Base-by-base conservation (phyloP, 2,113 vertebrate species). In the Corynorhinus townsendii region DNA sequence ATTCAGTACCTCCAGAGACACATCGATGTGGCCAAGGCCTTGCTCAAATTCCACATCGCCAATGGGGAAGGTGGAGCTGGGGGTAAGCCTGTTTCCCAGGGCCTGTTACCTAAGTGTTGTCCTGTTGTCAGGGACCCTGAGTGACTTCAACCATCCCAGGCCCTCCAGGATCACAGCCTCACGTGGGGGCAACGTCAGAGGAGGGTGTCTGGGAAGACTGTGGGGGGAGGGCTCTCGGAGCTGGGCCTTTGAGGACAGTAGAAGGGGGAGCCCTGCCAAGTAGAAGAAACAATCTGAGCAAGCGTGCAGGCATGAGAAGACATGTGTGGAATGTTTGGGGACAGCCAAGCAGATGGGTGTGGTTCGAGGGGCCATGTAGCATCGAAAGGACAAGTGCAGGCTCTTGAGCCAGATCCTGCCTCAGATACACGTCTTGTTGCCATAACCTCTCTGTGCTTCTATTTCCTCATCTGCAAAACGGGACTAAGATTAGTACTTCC, bases 1-100 rank as follows among this genome's bases (percentile, higher is more conserved):
- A 98, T 98, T 43, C 95, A 97, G 19, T 94, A 97, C 81, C 96
- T 98, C 22, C 97, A 98, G 90, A 90, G 76, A 24, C 94, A 43
- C 91, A 97, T 97, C 12, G 33, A 92, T 38, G 95, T 79, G 35
- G 81, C 83, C 94, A 95, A 80, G 85, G 68, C 97, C 4, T 49
- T 97, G 64, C 96, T 98, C 38, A 66, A 33, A 19, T 20, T 79
- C 47, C 82, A 73, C 43, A 14, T 17, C 33, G 11, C 30, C 2
- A 2, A 33, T 8, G 52, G 11, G 28, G 81, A 87, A 56, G 52
- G 45, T 0, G 73, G 24, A 2, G 30, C 47, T 15, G 47, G 4
- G 6, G 96, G 96, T 97, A 45, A 97, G 97, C 81, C 38, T 26
- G 52, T 35, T 45, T 47, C 47, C 40, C 24, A 10, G 54, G 7